These are phyloP conservation scores for Anoplophora glabripennis DNA, from an alignment of 1,140 invertebrate species.

Conservation along the genomic window DNA sequence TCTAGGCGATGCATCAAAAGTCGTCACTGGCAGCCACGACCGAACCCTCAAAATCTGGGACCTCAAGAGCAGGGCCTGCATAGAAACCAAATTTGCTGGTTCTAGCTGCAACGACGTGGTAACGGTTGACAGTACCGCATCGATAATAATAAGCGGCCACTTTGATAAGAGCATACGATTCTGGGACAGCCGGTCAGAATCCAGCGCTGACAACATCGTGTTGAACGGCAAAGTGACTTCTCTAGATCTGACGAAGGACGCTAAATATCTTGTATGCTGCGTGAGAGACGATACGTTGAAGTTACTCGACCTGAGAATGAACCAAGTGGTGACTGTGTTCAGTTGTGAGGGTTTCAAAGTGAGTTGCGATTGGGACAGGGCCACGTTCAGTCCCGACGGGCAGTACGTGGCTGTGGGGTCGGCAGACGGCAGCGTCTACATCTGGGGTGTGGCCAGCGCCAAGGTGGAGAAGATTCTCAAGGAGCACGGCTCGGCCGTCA, in stretches of 20 bases:
- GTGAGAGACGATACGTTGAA: slow-evolving; percentile 93
- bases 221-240: slow-evolving; percentile 94
- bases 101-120: slow-evolving; percentile 96
- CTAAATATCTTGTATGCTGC: slow-evolving; percentile 84
- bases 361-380: slow-evolving; percentile 89
- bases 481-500: slow-evolving; percentile 83
- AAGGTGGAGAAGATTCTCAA: slow-evolving; percentile 81
- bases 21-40: slow-evolving; percentile 92
- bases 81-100: slow-evolving; percentile 94
- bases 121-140: slow-evolving; percentile 81
- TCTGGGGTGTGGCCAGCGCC: slow-evolving; percentile 82
- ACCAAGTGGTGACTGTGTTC: slow-evolving; percentile 85
- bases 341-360: slow-evolving; percentile 94
- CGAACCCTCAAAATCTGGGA: slow-evolving; percentile 97
- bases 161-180: slow-evolving; percentile 96
- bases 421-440: slow-evolving; percentile 83
- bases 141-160: slow-evolving; percentile 93
- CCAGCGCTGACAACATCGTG: slow-evolving; percentile 76
- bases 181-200: slow-evolving; percentile 88
- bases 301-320: slow-evolving; percentile 91
- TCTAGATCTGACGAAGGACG: slow-evolving; percentile 88
- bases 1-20: slow-evolving; percentile 82
- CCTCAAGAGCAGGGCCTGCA: slow-evolving; percentile 87
- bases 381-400: slow-evolving; percentile 87
- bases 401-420: slow-evolving; percentile 87